Evolutionary conservation across 2,888 invertebrate genomes (phyloP), one percentile per base, ranked within the genome.

Genomic region (Acanthosoma haemorrhoidale): DNA sequence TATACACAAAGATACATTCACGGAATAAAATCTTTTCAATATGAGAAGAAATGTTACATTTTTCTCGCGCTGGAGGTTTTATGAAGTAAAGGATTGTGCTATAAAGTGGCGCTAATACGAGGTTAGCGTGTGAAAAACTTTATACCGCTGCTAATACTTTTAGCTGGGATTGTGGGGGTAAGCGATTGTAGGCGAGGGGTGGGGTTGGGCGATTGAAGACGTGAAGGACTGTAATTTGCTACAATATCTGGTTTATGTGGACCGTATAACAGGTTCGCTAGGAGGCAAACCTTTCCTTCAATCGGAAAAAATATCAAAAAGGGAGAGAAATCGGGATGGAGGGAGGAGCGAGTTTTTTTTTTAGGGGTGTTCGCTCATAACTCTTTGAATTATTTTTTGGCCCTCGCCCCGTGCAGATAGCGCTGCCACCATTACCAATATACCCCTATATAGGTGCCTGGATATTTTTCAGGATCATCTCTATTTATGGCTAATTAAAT

Each of bases 401-500:
- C 51, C 51, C 51, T 25, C 25, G 51, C 3, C 51, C 51, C 25
- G 51, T 51, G 51, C 29, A 51, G 51, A 51, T 51, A 51, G 51
- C 25, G 5, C 51, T 4, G 25, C 29, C 25, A 6, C 32, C 32
- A 4, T 9, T 4, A 25, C 4, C 25, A 25, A 51, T 51, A 51
- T 51, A 51, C 29, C 29, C n/a, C 25, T 51, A 51, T 51, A 51
- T 51, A 25, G 51, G 51, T 51, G 25, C 25, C 51, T 51, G 29
- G 51, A 51, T 51, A 51, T 51, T 51, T 51, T 18, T 51, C 25
- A 8, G 51, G 51, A 51, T 51, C 25, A 51, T 51, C 51, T 51
- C 25, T 51, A 51, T 51, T 51, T 51, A 51, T 51, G 51, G 25
- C n/a, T 51, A 51, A 51, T 51, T 51, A 51, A 51, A 51, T 51